Percentiles rank a stretch among this genome's conserved stretches.
Evolutionary conservation across 2,113 vertebrate genomes (phyloP).

Genomic region (Syrrhaptes paradoxus): DNA sequence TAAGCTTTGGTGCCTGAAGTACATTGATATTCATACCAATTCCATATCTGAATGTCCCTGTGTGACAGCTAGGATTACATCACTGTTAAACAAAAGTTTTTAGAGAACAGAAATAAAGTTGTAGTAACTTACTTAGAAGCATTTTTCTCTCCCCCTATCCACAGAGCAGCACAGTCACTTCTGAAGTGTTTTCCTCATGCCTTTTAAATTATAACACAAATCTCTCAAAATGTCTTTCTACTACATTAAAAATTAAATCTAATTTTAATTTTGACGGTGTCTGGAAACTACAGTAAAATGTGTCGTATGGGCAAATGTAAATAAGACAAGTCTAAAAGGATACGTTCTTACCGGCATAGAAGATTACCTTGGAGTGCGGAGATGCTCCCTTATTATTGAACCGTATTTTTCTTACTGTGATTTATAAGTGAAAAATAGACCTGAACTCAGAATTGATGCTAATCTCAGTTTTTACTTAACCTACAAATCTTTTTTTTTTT

Average conservation of each 20-base stretch:
- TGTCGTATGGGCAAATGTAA: background rate
- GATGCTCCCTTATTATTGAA: background rate
- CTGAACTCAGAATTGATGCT: background rate
- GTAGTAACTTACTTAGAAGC: background rate
- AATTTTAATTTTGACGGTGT: background rate
- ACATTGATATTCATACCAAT: background rate
- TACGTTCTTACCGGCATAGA: background rate
- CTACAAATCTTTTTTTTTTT: background rate
- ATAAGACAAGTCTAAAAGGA: background rate
- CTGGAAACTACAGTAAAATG: background rate
- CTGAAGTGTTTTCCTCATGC: background rate
- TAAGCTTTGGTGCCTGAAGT: background rate
- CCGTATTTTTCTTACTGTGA: background rate
- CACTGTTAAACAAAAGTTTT: background rate
- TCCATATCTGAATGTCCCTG: background rate
- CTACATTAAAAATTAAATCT: background rate
- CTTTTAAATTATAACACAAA: background rate
- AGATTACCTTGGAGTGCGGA: background rate
- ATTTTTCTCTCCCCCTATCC: background rate
- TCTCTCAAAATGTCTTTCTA: background rate
- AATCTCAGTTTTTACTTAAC: background rate
- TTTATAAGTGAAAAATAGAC: background rate
- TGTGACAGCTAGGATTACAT: background rate
- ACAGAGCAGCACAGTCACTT: background rate
- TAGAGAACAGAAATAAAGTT: background rate